Conservation (phyloP, 2,888 invertebrate genomes). For the Rhagonycha lutea region DNA sequence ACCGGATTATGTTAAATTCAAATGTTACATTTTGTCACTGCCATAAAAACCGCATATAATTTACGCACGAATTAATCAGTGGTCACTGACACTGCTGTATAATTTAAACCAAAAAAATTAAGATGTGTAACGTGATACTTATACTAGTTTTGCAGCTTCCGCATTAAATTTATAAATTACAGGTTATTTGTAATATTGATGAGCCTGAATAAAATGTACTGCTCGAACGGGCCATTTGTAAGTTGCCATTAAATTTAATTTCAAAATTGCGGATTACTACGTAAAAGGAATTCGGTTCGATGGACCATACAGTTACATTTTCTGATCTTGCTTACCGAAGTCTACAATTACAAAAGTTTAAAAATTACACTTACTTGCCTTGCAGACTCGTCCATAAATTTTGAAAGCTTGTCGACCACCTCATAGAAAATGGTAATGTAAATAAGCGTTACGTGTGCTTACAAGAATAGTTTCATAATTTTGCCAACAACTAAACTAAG, state of each 20-base stretch:
- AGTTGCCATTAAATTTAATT: not conserved
- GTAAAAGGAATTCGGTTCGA: not conserved
- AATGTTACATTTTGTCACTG: slow-evolving; percentile 10
- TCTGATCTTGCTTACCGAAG: not conserved
- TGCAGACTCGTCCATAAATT: not conserved
- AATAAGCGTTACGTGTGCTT: not conserved
- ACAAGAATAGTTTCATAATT: not conserved
- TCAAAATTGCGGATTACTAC: not conserved
- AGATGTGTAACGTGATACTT: slow-evolving; percentile 16
- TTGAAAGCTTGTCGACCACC: not conserved
- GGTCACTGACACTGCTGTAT: slow-evolving; percentile 18
- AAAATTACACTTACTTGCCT: not conserved
- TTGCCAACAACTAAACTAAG: not conserved
- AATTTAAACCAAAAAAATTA: slow-evolving; percentile 1
- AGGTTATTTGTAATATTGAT: not conserved
- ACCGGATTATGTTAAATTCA: not conserved
- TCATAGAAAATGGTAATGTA: not conserved
- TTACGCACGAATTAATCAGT: slow-evolving; percentile 14
- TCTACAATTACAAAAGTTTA: not conserved
- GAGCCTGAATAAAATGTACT: not conserved
- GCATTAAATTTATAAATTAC: not conserved
- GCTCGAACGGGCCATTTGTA: not conserved
- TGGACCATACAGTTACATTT: not conserved
- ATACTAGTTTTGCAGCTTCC: slow-evolving; percentile 18
- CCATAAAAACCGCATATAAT: slow-evolving; percentile 3